A percentile compares a stretch with the other conserved stretches of the same genome.
phyloP scores from a whole-genome alignment of 2,888 invertebrate genomes.

The Allacma fusca region DNA sequence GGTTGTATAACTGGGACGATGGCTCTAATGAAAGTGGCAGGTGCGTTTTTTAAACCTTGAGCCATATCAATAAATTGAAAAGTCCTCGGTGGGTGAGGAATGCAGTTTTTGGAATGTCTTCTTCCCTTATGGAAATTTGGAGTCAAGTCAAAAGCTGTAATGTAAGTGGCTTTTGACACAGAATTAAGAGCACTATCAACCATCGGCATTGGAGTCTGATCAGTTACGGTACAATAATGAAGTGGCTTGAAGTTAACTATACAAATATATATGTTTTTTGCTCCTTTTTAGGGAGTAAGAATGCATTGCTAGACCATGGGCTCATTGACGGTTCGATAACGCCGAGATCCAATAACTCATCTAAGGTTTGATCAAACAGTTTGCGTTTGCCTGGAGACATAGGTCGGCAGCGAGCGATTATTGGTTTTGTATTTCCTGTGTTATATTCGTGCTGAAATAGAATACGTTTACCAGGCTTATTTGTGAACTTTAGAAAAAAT shows the following conservation, averaged over 20 bases:
- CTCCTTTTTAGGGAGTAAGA: slow-evolving; percentile 62
- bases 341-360: slow-evolving; percentile 46
- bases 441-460: too few relatives aligned
- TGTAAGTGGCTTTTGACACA: too few relatives aligned
- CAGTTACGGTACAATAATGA: slow-evolving; percentile 62
- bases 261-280: slow-evolving; percentile 59
- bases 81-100: slow-evolving; percentile 62
- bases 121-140: slow-evolving; percentile 60
- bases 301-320: slow-evolving; percentile 48
- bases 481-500: too few relatives aligned
- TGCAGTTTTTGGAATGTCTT: slow-evolving; percentile 61
- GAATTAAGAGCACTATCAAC: too few relatives aligned
- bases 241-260: slow-evolving; percentile 62
- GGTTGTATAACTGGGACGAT: slow-evolving; percentile 59
- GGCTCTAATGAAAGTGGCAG: slow-evolving; percentile 63
- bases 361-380: slow-evolving; percentile 46
- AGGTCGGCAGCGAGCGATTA: slow-evolving; percentile 32
- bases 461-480: too few relatives aligned
- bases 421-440: slow-evolving; percentile 37
- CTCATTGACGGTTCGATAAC: slow-evolving; percentile 47
- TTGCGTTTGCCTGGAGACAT: slow-evolving; percentile 48
- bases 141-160: too few relatives aligned
- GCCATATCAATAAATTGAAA: slow-evolving; percentile 63
- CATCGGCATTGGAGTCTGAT: slow-evolving; percentile 63
- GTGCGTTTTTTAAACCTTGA: slow-evolving; percentile 62